phyloP scores from a whole-genome alignment of 2,113 vertebrate species.

The Prinia subflava region DNA sequence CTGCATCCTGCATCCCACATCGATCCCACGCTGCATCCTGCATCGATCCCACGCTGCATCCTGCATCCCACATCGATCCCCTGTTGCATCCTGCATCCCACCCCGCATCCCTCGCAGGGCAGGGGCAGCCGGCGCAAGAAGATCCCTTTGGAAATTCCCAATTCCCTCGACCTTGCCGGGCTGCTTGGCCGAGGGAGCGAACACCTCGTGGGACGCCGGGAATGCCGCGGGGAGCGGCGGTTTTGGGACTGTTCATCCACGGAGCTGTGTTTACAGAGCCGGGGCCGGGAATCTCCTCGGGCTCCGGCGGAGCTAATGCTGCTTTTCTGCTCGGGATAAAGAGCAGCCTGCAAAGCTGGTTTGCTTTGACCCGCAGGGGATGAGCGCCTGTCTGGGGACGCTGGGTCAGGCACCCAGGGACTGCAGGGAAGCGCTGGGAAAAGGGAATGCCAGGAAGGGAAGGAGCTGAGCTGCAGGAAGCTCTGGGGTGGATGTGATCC shows the following conservation, averaged over 20 bases:
- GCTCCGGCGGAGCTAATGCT: neutral
- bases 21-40: neutral
- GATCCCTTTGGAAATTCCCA: neutral
- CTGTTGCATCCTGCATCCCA: neutral
- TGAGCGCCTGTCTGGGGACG: neutral
- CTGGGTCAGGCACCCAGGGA: neutral
- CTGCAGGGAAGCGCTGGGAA: neutral
- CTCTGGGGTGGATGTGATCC: accelerated
- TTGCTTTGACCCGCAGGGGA: neutral
- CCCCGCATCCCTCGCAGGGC: accelerated
- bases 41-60: accelerated
- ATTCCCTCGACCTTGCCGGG: accelerated
- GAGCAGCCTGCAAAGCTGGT: neutral
- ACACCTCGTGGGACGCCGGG: neutral
- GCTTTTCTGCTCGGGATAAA: neutral
- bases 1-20: neutral
- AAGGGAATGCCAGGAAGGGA: neutral
- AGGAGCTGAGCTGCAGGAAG: neutral
- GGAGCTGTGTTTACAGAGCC: neutral
- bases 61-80: neutral
- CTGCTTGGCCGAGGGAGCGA: neutral
- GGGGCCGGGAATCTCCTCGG: neutral
- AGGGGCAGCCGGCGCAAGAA: accelerated
- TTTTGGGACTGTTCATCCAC: neutral
- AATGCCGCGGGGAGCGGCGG: neutral